Base-by-base conservation (phyloP, 2,797 vertebrate species). In the Hybognathus amarus region DNA sequence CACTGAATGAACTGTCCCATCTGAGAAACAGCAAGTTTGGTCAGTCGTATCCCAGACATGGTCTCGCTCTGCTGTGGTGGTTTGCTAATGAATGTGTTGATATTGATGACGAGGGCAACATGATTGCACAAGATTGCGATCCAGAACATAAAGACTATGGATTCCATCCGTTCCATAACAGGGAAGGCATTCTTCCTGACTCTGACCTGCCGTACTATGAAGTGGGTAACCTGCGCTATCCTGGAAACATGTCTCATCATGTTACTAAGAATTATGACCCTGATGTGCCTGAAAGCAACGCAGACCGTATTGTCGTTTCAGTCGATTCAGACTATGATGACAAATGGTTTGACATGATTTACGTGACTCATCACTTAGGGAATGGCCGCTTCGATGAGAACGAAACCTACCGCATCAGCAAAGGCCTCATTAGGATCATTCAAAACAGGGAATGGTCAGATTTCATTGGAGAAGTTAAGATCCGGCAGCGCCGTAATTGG, bases 31-130 rank as follows among this genome's bases (percentile, higher is more conserved):
- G 4, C 4, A 0, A 2, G 20, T 88, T 79, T 17, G 87, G 85
- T 9, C 80, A 68, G n/a, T 64, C 47, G 5, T 10, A 45, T 5
- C 87, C 87, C 20, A 83, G 85, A 80, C 82, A 88, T 12, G 87
- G 87, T 3, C 87, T 88, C 36, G 77, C 2, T 13, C 61, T 88
- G 52, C 70, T 88, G 1, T 69, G 77, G 33, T 88, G 87, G 87
- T 88, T 88, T 64, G 81, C 66, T 10, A 0, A 77, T 1, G 0
- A 82, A 6, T 85, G 36, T 36, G n/a, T 87, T 2, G 1, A 38
- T 1, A 56, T 87, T 22, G 27, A 78, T 52, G 6, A 22, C 1
- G 20, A 63, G 0, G 45, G 71, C n/a, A 22, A 18, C 3, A 88
- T 88, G 74, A 11, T 17, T 9, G 12, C 83, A 20, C 27, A 24